Base-by-base conservation (phyloP, 2,113 vertebrate genomes). In the Agapornis roseicollis region DNA sequence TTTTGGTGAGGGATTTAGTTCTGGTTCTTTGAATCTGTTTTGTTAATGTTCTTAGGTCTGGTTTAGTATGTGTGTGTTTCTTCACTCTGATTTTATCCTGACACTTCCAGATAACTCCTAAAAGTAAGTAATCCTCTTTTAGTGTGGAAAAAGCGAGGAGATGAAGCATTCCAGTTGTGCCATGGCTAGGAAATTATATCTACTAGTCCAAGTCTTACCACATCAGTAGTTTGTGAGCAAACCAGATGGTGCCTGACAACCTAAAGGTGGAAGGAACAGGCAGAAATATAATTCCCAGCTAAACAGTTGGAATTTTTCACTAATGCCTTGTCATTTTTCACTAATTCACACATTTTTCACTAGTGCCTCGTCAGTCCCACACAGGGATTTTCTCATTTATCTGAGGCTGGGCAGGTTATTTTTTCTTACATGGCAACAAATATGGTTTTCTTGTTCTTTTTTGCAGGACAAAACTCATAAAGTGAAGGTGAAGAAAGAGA, bases 401-500 rank as follows among this genome's bases (percentile, higher is more conserved):
- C 2, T 20, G 29, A 70, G 9, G 44, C 4, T 13, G 17, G 24
- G 27, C 10, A 7, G 14, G 6, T 0, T 1, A 9, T 42, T 69
- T 42, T 41, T 16, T 15, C 63, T 77, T 60, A 25, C 17, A 28
- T 31, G 31, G 10, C 52, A 85, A 27, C 35, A 73, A 82, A 23
- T 66, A 12, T n/a, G 49, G 94, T 76, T 71, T 77, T 39, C 17
- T 89, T 18, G 3, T 90, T 81, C 10, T 66, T 50, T 83, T 80
- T 91, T 94, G 41, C 95, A 99, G 99, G 99, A 99, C 95, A 99
- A 99, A 97, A 98, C 90, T 44, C 97, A 97, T 55, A 99, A 99
- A 95, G 97, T 99, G 31, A 99, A 99, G 95, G 98, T 99, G 92
- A 98, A 98, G 97, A 99, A 98, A 50, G 99, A 99, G 97, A 99